A percentile compares a stretch with the other conserved stretches of the same genome.
Evolutionary conservation across 2,113 vertebrate genomes (phyloP).

Genomic region (Laticauda colubrina): DNA sequence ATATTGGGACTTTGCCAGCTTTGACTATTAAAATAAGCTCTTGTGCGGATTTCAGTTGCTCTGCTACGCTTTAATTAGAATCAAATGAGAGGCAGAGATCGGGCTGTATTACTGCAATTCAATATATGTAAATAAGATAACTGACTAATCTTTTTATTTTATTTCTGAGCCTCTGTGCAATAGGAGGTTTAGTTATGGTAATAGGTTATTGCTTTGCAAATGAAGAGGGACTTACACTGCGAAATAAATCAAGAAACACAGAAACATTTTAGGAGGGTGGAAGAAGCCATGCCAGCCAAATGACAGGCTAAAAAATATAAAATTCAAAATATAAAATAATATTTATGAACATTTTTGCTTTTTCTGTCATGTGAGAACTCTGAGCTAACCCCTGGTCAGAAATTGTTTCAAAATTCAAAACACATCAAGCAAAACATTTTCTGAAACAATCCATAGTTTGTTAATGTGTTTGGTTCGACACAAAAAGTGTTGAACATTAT

Average conservation of each 20-base stretch:
- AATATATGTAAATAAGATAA: constrained; percentile 88
- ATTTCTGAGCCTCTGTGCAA: constrained; percentile 81
- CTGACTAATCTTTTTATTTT: constrained; percentile 88
- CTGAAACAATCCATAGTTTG: not conserved
- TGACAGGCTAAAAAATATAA: constrained; percentile 28
- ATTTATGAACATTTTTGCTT: not conserved
- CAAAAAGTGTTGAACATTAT: not conserved
- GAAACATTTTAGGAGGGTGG: constrained; percentile 70
- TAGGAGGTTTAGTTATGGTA: constrained; percentile 82
- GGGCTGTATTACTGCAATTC: constrained; percentile 88
- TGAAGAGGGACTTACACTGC: constrained; percentile 77
- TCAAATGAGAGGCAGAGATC: constrained; percentile 90
- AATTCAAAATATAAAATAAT: not conserved
- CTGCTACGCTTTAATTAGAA: constrained; percentile 92
- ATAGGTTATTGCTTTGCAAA: constrained; percentile 82
- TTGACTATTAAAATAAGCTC: constrained; percentile 93
- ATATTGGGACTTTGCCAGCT: constrained; percentile 97
- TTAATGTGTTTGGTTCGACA: not conserved
- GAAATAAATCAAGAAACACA: constrained; percentile 78
- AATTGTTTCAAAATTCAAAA: not conserved
- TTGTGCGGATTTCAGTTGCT: constrained; percentile 92
- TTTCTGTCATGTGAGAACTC: not conserved
- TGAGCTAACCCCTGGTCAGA: not conserved
- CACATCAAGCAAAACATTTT: not conserved
- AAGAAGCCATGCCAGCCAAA: constrained; percentile 58